Percentiles rank a stretch among this genome's conserved stretches.
Conservation (phyloP, 2,113 vertebrate species). For the Heloderma charlesbogerti region DNA sequence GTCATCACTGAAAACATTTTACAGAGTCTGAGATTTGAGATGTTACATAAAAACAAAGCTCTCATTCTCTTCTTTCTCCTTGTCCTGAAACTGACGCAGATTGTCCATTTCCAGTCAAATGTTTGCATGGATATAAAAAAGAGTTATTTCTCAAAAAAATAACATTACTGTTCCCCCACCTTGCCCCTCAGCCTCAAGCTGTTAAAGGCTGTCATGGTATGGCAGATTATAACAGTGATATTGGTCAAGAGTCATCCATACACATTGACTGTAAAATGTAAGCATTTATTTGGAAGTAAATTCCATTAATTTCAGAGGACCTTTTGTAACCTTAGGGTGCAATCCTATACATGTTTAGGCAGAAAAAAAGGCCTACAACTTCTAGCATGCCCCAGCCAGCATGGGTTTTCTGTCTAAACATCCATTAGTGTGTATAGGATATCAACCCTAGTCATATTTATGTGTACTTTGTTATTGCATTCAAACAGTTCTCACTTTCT, state of each 20-base stretch:
- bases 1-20: not conserved
- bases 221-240: not conserved
- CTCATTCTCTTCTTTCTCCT: not conserved
- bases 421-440: not conserved
- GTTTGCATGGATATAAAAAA: not conserved
- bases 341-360: too few species aligned
- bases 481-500: not conserved
- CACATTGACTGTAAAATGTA: not conserved
- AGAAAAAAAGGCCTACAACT: too few species aligned
- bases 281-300: not conserved
- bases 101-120: not conserved
- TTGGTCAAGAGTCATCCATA: not conserved
- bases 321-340: not conserved
- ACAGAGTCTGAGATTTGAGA: not conserved
- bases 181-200: not conserved
- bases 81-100: not conserved
- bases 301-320: not conserved
- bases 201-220: too few species aligned
- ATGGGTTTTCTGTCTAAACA: too few species aligned
- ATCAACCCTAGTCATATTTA: not conserved
- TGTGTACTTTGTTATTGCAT: not conserved
- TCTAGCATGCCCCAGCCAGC: too few species aligned
- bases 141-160: not conserved
- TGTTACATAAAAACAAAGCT: not conserved
- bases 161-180: not conserved